phyloP scores from a whole-genome alignment of 2,888 invertebrate species.

The Parnassius orleans region DNA sequence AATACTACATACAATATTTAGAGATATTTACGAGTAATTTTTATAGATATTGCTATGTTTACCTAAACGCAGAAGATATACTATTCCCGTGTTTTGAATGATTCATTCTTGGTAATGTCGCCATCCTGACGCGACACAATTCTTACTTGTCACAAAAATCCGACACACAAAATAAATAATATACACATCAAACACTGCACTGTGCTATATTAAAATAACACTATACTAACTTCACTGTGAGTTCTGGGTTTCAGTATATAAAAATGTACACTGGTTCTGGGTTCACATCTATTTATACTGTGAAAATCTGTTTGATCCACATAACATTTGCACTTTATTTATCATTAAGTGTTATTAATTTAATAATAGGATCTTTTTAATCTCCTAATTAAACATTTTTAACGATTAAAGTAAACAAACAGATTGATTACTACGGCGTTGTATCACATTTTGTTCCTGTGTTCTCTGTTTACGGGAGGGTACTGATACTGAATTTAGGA shows the following conservation, averaged over 20 bases:
- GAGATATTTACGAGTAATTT: background rate
- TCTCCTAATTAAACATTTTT: background rate
- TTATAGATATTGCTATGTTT: background rate
- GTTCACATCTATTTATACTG: conserved; percentile 38
- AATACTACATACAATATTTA: background rate
- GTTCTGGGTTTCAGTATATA: conserved; percentile 29
- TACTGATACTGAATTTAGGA: conserved; percentile 63
- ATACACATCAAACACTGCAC: conserved; percentile 26
- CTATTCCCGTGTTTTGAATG: conserved; percentile 60
- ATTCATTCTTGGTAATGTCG: conserved; percentile 71
- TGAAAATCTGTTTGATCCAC: conserved; percentile 14
- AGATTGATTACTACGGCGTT: conserved; percentile 41
- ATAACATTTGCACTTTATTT: conserved; percentile 24
- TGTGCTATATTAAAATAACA: conserved; percentile 34
- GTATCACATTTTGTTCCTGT: conserved; percentile 38
- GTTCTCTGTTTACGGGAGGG: conserved; percentile 45
- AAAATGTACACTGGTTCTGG: conserved; percentile 16
- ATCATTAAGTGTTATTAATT: conserved; percentile 22
- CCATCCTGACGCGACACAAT: conserved; percentile 49
- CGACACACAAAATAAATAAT: conserved; percentile 28
- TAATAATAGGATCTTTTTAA: conserved; percentile 11
- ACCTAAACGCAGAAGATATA: conserved; percentile 39
- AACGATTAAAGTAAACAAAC: conserved; percentile 41
- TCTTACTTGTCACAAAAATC: conserved; percentile 26
- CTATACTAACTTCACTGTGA: conserved; percentile 36